Evolutionary conservation across 2,888 invertebrate genomes (phyloP).

Genomic region (Uloborus plumipes): DNA sequence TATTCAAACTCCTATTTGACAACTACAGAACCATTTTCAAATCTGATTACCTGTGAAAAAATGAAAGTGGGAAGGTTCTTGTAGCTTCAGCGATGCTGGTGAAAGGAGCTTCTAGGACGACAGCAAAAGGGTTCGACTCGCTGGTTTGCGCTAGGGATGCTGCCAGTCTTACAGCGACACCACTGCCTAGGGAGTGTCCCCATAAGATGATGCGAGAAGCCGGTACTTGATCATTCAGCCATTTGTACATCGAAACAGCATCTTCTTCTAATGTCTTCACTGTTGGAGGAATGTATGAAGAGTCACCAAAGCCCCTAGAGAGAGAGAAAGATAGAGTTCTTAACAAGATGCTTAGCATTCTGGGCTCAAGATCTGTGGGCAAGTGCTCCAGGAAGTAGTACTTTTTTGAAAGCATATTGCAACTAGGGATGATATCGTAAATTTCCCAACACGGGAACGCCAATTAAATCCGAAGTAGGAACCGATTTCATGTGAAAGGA

Average conservation of each 20-base stretch:
- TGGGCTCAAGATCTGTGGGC: too few species aligned
- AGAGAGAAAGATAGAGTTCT: constrained; percentile 25
- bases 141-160: constrained; percentile 73
- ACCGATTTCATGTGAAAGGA: too few species aligned
- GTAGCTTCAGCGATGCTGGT: constrained; percentile 92
- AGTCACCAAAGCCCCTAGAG: constrained; percentile 76
- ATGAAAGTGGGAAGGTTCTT: constrained; percentile 83
- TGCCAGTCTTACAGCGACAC: constrained; percentile 80
- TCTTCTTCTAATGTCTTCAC: constrained; percentile 90
- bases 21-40: too few species aligned
- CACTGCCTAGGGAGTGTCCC: constrained; percentile 94
- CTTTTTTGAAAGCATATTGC: too few species aligned
- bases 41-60: constrained; percentile 74
- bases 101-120: constrained; percentile 93
- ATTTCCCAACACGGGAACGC: too few species aligned
- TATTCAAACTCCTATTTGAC: too few species aligned
- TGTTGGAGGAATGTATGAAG: constrained; percentile 73
- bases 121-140: constrained; percentile 74
- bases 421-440: too few species aligned
- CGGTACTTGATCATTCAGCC: constrained; percentile 75
- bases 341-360: too few species aligned
- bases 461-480: too few species aligned
- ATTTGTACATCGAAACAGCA: constrained; percentile 82
- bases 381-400: too few species aligned
- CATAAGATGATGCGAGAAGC: constrained; percentile 85